Conservation (phyloP, 2,113 vertebrate genomes). For the Aythya baeri region DNA sequence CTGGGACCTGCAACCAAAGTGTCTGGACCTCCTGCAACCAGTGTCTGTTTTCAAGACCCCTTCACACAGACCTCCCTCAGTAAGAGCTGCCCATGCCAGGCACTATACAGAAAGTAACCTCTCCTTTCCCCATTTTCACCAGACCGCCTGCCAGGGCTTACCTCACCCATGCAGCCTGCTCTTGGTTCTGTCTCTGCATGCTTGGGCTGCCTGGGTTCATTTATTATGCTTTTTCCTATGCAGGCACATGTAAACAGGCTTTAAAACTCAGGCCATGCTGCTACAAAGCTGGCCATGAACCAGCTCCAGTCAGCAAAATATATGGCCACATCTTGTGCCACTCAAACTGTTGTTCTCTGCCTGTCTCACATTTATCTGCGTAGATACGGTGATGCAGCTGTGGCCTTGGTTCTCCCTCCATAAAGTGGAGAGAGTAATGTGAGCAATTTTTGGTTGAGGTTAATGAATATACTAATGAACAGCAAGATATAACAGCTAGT, state of each 20-base stretch:
- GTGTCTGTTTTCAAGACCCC: not conserved
- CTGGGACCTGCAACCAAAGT: no score
- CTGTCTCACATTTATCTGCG: rapidly evolving
- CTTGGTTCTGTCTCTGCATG: no score
- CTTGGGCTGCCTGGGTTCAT: no score
- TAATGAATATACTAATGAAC: not conserved
- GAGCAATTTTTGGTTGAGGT: not conserved
- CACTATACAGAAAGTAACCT: no score
- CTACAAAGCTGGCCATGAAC: no score
- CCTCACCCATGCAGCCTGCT: no score
- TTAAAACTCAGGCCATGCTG: no score
- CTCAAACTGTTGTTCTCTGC: not conserved
- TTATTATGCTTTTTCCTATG: no score
- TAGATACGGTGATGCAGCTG: not conserved
- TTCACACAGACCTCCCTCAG: not conserved
- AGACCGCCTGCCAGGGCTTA: no score
- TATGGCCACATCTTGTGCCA: not conserved
- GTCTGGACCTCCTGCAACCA: not conserved
- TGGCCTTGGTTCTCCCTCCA: not conserved
- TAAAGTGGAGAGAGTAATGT: not conserved
- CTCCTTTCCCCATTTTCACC: no score
- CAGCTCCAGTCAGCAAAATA: not conserved
- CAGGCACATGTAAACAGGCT: no score
- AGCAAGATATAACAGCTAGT: not conserved
- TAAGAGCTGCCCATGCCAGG: no score